Evolutionary conservation across 2,113 vertebrate species (phyloP).

Genomic region (Euleptes europaea): DNA sequence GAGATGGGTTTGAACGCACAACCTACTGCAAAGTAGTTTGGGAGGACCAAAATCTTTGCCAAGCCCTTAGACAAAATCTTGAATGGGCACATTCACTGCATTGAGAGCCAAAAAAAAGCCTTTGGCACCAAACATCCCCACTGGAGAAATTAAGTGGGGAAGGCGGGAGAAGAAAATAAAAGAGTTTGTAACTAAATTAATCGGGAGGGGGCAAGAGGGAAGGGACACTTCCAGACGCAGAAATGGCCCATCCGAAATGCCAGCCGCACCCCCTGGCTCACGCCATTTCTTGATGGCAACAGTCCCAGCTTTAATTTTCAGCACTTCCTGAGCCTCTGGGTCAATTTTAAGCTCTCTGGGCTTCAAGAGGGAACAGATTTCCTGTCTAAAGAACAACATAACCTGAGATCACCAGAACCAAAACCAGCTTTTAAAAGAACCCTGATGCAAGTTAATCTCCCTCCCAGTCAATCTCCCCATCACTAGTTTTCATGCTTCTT

Average conservation of each 20-base stretch:
- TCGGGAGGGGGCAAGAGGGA: too few relatives aligned
- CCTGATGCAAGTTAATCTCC: slow-evolving; percentile 27
- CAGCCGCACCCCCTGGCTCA: background rate
- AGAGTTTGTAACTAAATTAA: background rate
- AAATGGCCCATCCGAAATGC: background rate
- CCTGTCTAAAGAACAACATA: background rate
- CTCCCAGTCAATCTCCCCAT: background rate
- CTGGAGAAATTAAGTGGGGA: background rate
- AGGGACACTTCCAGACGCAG: slow-evolving; percentile 5
- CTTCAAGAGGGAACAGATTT: background rate
- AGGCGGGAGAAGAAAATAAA: background rate
- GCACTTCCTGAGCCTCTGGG: slow-evolving; percentile 4
- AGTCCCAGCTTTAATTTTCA: slow-evolving; percentile 17
- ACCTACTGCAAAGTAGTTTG: accelerated
- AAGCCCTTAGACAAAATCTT: background rate
- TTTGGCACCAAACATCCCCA: background rate
- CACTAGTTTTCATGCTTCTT: background rate
- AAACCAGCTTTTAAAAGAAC: slow-evolving; percentile 32
- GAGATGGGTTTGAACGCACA: background rate
- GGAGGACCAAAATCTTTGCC: background rate
- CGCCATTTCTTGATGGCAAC: background rate
- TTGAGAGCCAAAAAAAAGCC: background rate
- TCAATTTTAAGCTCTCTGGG: slow-evolving; percentile 21
- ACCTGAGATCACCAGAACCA: slow-evolving; percentile 39
- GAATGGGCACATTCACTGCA: accelerated